A percentile compares a stretch with the other conserved stretches of the same genome.
phyloP scores from a whole-genome alignment of 1,140 invertebrate genomes.

The Pinna nobilis region DNA sequence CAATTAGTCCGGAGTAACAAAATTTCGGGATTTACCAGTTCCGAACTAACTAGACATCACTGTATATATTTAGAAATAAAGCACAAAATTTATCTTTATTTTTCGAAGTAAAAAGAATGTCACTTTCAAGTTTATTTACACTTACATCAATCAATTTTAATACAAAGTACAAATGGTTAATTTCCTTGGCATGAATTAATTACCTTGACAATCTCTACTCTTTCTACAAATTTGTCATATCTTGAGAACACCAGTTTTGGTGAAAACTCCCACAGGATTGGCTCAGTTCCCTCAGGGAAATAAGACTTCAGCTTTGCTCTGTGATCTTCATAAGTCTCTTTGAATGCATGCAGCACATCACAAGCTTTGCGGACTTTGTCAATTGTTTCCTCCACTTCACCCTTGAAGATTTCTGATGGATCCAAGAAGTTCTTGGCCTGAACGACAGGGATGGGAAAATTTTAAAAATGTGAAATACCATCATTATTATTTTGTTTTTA shows the following conservation, averaged over 20 bases:
- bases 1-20: too few relatives aligned
- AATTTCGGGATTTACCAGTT: too few relatives aligned
- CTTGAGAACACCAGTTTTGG: constrained; percentile 90
- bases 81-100: too few relatives aligned
- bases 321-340: constrained; percentile 80
- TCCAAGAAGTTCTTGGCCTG: constrained; percentile 90
- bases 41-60: too few relatives aligned
- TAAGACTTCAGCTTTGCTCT: constrained; percentile 82
- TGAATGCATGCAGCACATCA: constrained; percentile 84
- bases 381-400: constrained; percentile 78
- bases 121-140: too few relatives aligned
- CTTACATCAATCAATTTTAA: too few relatives aligned
- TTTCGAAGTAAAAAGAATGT: too few relatives aligned
- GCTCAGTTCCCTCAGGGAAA: constrained; percentile 79
- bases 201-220: constrained; percentile 88
- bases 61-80: too few relatives aligned
- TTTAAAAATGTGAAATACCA: neutral
- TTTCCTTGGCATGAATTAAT: too few relatives aligned
- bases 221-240: constrained; percentile 88
- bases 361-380: constrained; percentile 92
- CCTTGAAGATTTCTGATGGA: constrained; percentile 87
- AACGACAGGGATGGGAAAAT: constrained; percentile 25
- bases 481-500: neutral
- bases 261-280: constrained; percentile 91
- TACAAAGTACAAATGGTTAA: too few relatives aligned